Conservation (phyloP, 1,140 invertebrate species). For the Cydia amplana region DNA sequence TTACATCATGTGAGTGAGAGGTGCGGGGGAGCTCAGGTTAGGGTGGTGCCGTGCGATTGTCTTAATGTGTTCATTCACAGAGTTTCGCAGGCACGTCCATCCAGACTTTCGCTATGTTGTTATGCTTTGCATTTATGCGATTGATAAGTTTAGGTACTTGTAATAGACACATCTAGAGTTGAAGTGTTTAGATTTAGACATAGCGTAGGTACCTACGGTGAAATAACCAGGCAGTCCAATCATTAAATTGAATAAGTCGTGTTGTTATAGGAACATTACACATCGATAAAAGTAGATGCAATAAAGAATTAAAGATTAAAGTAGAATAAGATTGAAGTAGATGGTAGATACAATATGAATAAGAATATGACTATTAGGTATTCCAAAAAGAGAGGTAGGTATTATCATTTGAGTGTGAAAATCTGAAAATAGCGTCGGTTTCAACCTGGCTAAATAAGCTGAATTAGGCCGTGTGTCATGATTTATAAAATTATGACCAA, state of each 20-base stretch:
- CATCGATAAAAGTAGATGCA: no score
- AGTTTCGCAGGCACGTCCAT: constrained; percentile 56
- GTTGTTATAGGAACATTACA: no score
- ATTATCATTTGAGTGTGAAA: neutral
- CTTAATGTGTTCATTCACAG: constrained; percentile 72
- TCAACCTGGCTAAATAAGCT: neutral
- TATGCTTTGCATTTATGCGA: constrained; percentile 34
- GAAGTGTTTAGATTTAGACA: neutral
- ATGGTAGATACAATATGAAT: no score
- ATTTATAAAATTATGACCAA: neutral
- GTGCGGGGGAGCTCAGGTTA: constrained; percentile 44
- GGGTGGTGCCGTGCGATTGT: constrained; percentile 49
- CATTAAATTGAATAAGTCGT: no score
- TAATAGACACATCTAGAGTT: neutral
- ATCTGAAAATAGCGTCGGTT: neutral
- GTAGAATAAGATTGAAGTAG: no score
- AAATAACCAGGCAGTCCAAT: neutral
- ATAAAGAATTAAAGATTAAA: no score
- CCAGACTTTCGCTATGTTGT: constrained; percentile 45
- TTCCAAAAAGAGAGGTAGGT: neutral
- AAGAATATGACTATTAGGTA: neutral
- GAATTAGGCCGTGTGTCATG: neutral
- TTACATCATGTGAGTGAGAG: constrained; percentile 1
- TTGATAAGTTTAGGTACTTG: constrained; percentile 14
- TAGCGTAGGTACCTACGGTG: neutral